Percentiles rank a stretch among this genome's conserved stretches.
phyloP scores from a whole-genome alignment of 2,888 invertebrate species.

The Thecophora atra region DNA sequence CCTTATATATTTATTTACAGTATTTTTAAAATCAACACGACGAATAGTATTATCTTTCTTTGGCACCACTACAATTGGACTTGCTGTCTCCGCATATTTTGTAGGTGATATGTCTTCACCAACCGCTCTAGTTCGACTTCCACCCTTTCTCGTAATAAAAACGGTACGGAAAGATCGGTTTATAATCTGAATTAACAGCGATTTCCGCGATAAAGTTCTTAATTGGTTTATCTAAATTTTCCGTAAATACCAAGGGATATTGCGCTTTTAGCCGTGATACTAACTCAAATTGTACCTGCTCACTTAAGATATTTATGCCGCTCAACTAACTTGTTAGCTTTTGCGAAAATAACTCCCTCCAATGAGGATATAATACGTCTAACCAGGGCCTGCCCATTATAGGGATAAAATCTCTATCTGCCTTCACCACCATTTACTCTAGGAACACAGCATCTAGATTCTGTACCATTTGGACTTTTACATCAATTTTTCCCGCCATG shows the following conservation, averaged over 20 bases:
- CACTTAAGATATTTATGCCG: not conserved
- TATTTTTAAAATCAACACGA: slow-evolving; percentile 13
- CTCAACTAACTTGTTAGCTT: not conserved
- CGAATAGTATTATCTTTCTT: slow-evolving; percentile 6
- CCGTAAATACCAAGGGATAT: not conserved
- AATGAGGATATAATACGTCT: not conserved
- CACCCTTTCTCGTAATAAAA: not conserved
- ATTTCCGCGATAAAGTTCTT: slow-evolving; percentile 16
- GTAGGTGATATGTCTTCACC: not conserved
- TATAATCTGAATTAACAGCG: not conserved
- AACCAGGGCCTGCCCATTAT: slow-evolving; percentile 15
- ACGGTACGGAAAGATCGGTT: slow-evolving; percentile 1
- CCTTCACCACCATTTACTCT: slow-evolving; percentile 1
- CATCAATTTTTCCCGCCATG: not conserved
- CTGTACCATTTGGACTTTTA: too few species aligned
- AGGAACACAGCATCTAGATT: too few species aligned
- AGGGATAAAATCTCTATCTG: not conserved
- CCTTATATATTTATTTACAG: slow-evolving; percentile 11
- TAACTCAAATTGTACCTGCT: not conserved
- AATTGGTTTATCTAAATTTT: not conserved
- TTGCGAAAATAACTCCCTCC: not conserved
- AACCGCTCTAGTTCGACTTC: slow-evolving; percentile 4
- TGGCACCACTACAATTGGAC: slow-evolving; percentile 11
- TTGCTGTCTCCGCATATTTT: not conserved
- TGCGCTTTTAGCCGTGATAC: not conserved